Evolutionary conservation across 1,140 invertebrate species (phyloP), one percentile per base, ranked within the genome.

Genomic region (Phymorhynchus buccinoides): DNA sequence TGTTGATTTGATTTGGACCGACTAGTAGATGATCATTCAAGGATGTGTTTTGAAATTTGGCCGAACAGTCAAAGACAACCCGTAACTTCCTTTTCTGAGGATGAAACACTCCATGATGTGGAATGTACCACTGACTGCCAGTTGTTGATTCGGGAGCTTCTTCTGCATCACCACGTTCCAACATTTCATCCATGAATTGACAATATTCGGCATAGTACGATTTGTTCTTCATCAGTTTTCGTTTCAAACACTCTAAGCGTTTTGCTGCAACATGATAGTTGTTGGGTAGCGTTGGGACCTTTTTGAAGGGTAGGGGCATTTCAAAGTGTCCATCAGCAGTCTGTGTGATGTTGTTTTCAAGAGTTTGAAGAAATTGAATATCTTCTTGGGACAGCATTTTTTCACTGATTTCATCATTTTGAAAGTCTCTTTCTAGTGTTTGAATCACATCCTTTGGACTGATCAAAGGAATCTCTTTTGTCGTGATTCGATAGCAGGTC

Each of bases 1-100:
- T 90, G 3, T 85, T 88, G n/a, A n/a, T n/a, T 1, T 87, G 83
- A 66, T 89, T 87, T n/a, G 88, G 89, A n/a, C 87, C 89, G n/a
- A 68, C 86, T 0, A 89, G 71, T 14, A 90, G 39, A 83, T 89
- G 86, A 7, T 88, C 80, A 83, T 92, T 93, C 0, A 92, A 77
- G 16, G 87, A 89, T 3, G 78, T 77, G 48, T 86, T 87, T 4
- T 80, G 44, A 62, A 32, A 56, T 39, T 56, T 77, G 35, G 78
- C 86, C 48, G 79, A 86, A 35, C 39, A 87, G 84, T 83, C 87
- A 81, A 80, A 89, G 37, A 84, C 88, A 82, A 89, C 84, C 82
- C 41, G 75, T 32, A 86, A 12, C 52, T 89, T 88, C 6, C 48
- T 85, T n/a, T 89, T 89, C 35, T 88, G 86, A 32, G 85, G 84